Percentiles rank a stretch among this genome's conserved stretches.
Evolutionary conservation across 1,140 invertebrate species (phyloP).

Genomic region (Cyrtorhinus lividipennis): DNA sequence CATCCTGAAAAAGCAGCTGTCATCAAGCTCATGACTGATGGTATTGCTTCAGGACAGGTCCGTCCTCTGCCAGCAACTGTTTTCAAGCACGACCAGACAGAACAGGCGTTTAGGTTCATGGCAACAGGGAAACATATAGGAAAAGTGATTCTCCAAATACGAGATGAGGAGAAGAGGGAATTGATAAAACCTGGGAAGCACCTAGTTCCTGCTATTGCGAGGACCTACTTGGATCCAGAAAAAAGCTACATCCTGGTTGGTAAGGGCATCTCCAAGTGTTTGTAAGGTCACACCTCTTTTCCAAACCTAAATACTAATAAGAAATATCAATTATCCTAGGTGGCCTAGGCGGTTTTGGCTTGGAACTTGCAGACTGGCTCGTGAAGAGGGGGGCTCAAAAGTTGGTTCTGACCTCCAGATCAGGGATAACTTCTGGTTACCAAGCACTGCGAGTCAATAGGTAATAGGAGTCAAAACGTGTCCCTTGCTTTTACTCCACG

Average conservation of each 20-base stretch:
- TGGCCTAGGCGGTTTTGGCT: neutral
- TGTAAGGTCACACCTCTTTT: neutral
- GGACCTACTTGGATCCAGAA: slow-evolving; percentile 70
- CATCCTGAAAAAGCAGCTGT: slow-evolving; percentile 56
- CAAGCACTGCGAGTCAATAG: slow-evolving; percentile 34
- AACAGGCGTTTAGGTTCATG: slow-evolving; percentile 90
- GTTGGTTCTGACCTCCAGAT: slow-evolving; percentile 74
- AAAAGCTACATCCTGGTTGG: slow-evolving; percentile 72
- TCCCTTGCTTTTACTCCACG: too few species aligned
- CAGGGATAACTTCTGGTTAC: slow-evolving; percentile 77
- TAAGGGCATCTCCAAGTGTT: too few species aligned
- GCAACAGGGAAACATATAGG: slow-evolving; percentile 93
- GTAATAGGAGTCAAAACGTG: neutral
- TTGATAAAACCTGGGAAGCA: slow-evolving; percentile 31
- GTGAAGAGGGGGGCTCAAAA: slow-evolving; percentile 61
- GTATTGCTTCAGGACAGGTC: slow-evolving; percentile 71
- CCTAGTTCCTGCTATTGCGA: slow-evolving; percentile 55
- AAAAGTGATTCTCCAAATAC: slow-evolving; percentile 82
- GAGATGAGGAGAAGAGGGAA: slow-evolving; percentile 51
- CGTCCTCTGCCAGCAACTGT: slow-evolving; percentile 66
- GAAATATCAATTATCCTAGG: neutral
- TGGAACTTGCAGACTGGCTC: slow-evolving; percentile 45
- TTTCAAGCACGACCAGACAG: slow-evolving; percentile 70
- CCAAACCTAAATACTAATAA: too few species aligned
- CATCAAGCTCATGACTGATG: slow-evolving; percentile 55